Base-by-base conservation (phyloP, 1,140 invertebrate genomes). In the Pachypeltis micranthus region DNA sequence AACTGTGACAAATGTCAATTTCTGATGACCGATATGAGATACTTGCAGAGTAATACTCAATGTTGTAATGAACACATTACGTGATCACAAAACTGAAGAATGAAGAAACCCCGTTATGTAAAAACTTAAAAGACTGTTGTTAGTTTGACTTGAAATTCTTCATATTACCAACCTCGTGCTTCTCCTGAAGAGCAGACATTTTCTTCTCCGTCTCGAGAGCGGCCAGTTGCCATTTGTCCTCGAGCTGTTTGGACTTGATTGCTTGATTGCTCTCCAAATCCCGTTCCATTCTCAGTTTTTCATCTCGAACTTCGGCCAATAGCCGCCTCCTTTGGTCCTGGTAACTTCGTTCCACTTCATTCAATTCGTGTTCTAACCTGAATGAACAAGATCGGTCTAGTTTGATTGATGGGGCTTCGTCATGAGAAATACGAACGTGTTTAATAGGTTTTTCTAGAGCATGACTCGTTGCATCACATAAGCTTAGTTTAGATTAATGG, bases 311-410 rank as follows among this genome's bases (percentile, higher is more conserved):
- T 79, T 82, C 80, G 21, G 72, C 72, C n/a, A 75, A 66, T 2
- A 82, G 63, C 44, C 78, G 71, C 58, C 74, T 74, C 23, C 77
- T 71, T 69, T 80, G 76, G 56, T 82, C 79, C 61, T 80, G 75
- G 62, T 78, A 79, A 12, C 72, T 69, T 62, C 76, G 74, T 63
- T 80, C 77, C 65, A 81, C 76, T 44, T 78, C 73, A 66, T 77
- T 76, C n/a, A 81, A 69, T 66, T 81, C 74, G 12, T 78, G 74
- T 67, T 82, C 78, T n/a, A 79, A 75, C 44, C 77, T 78, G 39
- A 12, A 59, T n/a, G n/a, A n/a, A n/a, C n/a, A n/a, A n/a, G n/a
- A n/a, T n/a, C n/a, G n/a, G n/a, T n/a, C n/a, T n/a, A n/a, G n/a
- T n/a, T n/a, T n/a, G n/a, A n/a, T n/a, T n/a, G n/a, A n/a, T n/a